Base-by-base conservation (phyloP, 2,113 vertebrate genomes). In the Zapornia atra region DNA sequence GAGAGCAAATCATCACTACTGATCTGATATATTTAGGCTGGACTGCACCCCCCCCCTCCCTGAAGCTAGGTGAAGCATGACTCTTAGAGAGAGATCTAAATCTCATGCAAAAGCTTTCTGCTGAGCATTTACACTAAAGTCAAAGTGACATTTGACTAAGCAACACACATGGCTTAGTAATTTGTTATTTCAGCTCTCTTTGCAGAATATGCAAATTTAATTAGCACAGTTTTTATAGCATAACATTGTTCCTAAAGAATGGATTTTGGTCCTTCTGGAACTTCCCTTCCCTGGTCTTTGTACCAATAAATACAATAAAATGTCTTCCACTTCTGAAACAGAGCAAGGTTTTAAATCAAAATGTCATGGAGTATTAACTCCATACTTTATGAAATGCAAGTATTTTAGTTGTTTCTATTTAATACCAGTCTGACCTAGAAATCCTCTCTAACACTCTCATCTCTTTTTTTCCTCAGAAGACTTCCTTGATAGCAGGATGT, bases 201-300 rank as follows among this genome's bases (percentile, higher is more conserved):
- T 77, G 76, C 76, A 95, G 64, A 90, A 88, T 73, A 88, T 68
- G 64, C 60, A 94, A 73, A 91, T 88, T 88, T 94, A 94, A 94
- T 91, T 90, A 92, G 34, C 22, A 66, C 31, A 59, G 40, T 51
- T 83, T 88, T 88, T 83, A 92, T 73, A 70, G 60, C 19, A 75
- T 46, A 91, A 29, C 26, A 54, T 81, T 92, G 42, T 71, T 91
- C 68, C 36, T 88, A 68, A 86, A 88, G 40, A 93, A 83, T 33
- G 40, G 34, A 83, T 73, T 88, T 90, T 61, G 31, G n/a, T 93
- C 40, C 56, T 92, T 77, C 50, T 70, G 59, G 54, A 92, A 83
- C 50, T 63, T 81, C 17, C 17, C 9, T 40, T 83, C 36, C 46
- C 28, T 63, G 20, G 12, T 73, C 60, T 78, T 92, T 92, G 22